Percentiles rank a stretch among this genome's conserved stretches.
Evolutionary conservation across 2,113 vertebrate species (phyloP).

Genomic region (human (Homo sapiens)): DNA sequence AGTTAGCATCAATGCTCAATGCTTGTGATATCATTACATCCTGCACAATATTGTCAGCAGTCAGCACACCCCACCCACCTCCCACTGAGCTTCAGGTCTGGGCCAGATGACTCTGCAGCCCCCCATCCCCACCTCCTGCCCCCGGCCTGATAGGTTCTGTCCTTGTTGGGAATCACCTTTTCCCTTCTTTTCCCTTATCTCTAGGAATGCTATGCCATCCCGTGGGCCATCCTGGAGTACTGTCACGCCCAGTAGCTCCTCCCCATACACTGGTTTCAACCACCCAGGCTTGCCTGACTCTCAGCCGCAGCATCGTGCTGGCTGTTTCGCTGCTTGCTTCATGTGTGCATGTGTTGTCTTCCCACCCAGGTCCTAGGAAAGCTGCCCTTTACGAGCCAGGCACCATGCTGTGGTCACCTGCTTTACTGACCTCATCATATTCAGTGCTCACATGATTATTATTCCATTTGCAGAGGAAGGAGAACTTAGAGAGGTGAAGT

Average conservation of each 20-base stretch:
- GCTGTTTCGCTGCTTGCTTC: not conserved
- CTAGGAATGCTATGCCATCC: not conserved
- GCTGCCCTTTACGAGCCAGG: not conserved
- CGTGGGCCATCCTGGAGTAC: not conserved
- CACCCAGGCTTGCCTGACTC: not conserved
- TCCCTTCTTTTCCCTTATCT: not conserved
- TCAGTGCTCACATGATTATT: not conserved
- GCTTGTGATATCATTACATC: not conserved
- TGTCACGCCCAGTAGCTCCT: not conserved
- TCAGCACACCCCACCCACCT: not conserved
- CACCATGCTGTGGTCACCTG: not conserved
- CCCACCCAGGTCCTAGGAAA: not conserved
- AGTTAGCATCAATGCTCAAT: not conserved
- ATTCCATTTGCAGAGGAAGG: not conserved
- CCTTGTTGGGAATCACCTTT: not conserved
- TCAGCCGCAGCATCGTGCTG: not conserved
- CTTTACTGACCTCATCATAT: not conserved
- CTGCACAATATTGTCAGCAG: not conserved
- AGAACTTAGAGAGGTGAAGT: not conserved
- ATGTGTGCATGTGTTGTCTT: not conserved
- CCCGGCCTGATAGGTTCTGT: not conserved
- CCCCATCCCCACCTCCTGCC: not conserved
- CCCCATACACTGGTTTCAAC: not conserved
- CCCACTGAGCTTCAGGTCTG: not conserved
- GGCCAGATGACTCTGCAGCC: not conserved